Base-by-base conservation (phyloP, 2,113 vertebrate genomes). In the Phalacrocorax aristotelis region DNA sequence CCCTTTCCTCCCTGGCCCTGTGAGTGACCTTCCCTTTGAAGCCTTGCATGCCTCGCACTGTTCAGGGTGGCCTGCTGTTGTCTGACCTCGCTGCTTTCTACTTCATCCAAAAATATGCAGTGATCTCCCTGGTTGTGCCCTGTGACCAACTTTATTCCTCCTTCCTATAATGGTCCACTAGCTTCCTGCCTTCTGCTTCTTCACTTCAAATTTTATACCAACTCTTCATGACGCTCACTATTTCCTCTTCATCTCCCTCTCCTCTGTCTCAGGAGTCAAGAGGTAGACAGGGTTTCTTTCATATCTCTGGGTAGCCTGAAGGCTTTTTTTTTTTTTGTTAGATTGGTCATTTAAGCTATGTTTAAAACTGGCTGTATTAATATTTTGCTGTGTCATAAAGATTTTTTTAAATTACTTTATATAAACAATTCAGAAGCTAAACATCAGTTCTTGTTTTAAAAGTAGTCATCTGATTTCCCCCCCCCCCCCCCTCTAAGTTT, bases 181-280 rank as follows among this genome's bases (percentile, higher is more conserved):
- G 48, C 44, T 87, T 93, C 70, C 87, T 85, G 60, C 38, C 78
- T 85, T 86, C 62, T 87, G 44, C 49, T 64, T 74, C 42, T 17
- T 52, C 2, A 0, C 51, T 69, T 91, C 2, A 34, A 32, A 30
- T 66, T 77, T 62, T 58, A 25, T 46, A 72, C 49, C 21, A 49
- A 0, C 14, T 61, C 46, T 21, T 71, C 17, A 8, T 13, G 58
- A 11, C 1, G 3, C 34, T 90, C 1, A 0, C 32, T 51, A 14
- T 55, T 77, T 84, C 27, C 4, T 91, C 22, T 52, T 70, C 10
- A 15, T 83, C 49, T 69, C 34, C 54, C 22, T 80, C 84, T 54
- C 25, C 21, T 60, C 27, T 75, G 1, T 61, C 9, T 16, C 74
- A 32, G 58, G 38, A 93, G 15, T 49, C 27, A 40, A 42, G 80